Evolutionary conservation across 2,113 vertebrate species (phyloP), one percentile per base, ranked within the genome.

Genomic region (Petromus typicus): DNA sequence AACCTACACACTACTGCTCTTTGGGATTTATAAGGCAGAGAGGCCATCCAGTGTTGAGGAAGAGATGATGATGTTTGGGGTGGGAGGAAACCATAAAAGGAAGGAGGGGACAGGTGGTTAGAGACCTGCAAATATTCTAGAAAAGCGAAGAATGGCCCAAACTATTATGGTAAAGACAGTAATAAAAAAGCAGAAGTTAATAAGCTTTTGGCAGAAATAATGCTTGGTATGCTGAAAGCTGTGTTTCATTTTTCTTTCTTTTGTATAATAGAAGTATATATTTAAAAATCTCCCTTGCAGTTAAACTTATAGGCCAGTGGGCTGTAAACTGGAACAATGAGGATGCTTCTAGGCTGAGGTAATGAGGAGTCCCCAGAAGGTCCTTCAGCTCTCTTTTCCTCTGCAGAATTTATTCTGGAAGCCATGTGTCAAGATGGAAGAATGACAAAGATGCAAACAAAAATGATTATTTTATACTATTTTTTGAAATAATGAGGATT

Each of bases 131-230:
- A 67, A 66, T 82, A 82, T 57, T 91, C 61, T 81, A 61, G 30
- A 82, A 85, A 94, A 94, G 54, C 34, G 48, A 32, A 82, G 23
- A 83, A 93, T n/a, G 32, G 11, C 23, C 22, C 37, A 40, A 87
- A 17, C 37, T 89, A 37, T 10, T 40, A 90, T 9, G 32, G 43
- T 30, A 51, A 94, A 51, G n/a, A 94, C 56, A 7, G 22, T 37
- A 90, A 92, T 80, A 27, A 67, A 90, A 87, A 84, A 37, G 40
- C 25, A 6, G 14, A 91, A 16, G 18, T 94, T 89, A 71, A 71
- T 22, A 71, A 71, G 67, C 13, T 73, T 89, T 54, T 85, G 27
- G 64, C 23, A 86, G 67, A 91, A 83, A 63, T 22, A 69, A 93
- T 84, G 34, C 12, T 18, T 54, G 10, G 2, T 63, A 18, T 54